phyloP scores from a whole-genome alignment of 2,113 vertebrate genomes.

The Calidris pygmaea region DNA sequence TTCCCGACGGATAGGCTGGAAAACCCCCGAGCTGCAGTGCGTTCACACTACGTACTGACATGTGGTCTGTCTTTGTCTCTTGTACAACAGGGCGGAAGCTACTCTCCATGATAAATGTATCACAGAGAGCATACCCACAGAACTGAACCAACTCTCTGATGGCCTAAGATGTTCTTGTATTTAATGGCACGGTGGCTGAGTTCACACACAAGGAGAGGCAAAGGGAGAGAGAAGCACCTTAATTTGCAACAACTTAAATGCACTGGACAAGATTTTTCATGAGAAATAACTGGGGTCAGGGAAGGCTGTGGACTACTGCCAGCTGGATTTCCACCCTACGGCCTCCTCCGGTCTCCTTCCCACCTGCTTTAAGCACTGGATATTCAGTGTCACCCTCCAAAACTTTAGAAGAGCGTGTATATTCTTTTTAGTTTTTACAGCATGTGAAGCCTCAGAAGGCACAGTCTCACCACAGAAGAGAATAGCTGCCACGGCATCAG shows the following conservation, averaged over 20 bases:
- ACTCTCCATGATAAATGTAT: neutral
- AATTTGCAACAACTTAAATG: neutral
- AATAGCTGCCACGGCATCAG: neutral
- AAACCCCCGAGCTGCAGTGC: neutral
- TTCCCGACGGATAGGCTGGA: neutral
- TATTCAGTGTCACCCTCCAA: neutral
- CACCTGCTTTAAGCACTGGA: neutral
- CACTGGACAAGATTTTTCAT: neutral
- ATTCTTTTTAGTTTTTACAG: neutral
- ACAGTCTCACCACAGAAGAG: neutral
- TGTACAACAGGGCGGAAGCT: neutral
- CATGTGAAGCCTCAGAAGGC: neutral
- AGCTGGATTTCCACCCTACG: neutral
- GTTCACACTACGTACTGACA: neutral
- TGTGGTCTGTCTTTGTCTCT: accelerated
- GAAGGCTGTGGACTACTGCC: neutral
- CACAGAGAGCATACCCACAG: neutral
- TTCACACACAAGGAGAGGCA: neutral
- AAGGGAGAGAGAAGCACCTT: neutral
- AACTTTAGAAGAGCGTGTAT: neutral
- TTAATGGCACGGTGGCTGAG: accelerated
- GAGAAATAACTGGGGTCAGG: neutral
- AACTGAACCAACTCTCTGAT: neutral
- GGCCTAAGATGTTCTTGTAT: neutral
- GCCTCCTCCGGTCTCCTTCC: neutral